Evolutionary conservation across 2,113 vertebrate genomes (phyloP).

Genomic region (Ictidomys tridecemlineatus): DNA sequence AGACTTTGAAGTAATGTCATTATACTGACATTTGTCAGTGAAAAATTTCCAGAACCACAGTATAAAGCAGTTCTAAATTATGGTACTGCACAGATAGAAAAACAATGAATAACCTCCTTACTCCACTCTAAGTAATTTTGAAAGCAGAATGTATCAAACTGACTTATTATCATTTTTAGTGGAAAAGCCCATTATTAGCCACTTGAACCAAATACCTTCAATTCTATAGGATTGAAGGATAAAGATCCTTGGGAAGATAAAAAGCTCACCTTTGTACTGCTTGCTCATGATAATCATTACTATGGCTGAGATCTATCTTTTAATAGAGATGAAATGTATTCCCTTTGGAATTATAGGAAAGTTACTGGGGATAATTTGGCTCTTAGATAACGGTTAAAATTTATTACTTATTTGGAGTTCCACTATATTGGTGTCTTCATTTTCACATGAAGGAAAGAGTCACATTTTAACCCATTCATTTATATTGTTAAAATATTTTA

Average conservation of each 20-base stretch:
- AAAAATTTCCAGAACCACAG: neutral
- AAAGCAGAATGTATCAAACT: neutral
- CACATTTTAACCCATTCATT: neutral
- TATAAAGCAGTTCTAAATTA: neutral
- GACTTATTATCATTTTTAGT: neutral
- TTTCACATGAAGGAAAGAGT: conserved; percentile 12
- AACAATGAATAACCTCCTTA: neutral
- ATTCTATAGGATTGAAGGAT: neutral
- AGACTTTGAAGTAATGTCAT: neutral
- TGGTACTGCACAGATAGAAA: neutral
- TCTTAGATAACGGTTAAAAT: neutral
- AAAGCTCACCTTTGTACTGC: neutral
- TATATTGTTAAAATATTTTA: neutral
- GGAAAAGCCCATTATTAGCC: neutral
- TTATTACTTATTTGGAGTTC: conserved; percentile 2
- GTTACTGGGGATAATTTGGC: neutral
- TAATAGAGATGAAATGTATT: neutral
- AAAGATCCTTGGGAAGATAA: neutral
- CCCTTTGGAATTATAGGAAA: neutral
- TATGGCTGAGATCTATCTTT: neutral
- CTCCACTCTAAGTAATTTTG: neutral
- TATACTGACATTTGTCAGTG: neutral
- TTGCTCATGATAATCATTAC: neutral
- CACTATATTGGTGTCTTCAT: neutral
- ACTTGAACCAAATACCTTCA: neutral